Evolutionary conservation across 2,113 vertebrate genomes (phyloP), one percentile per base, ranked within the genome.

Genomic region (Ardeotis arabs): DNA sequence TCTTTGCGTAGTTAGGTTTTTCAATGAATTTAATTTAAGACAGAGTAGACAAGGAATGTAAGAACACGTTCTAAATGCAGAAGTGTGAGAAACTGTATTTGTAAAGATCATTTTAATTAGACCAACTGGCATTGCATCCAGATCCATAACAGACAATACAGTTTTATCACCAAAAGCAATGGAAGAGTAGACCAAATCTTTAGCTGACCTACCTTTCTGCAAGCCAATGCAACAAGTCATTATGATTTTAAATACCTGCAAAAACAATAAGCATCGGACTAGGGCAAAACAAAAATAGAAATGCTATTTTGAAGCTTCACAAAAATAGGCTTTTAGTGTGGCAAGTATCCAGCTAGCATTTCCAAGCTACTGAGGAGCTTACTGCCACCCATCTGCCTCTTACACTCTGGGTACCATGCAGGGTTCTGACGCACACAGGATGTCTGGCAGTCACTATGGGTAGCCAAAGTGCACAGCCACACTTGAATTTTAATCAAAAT

Each of bases 381-480:
- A 47, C 14, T 49, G 76, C 21, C 35, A 22, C 9, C 27, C 47
- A 20, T 64, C 19, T 5, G 1, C 10, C 50, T 35, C 24, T 28
- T 27, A 29, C 0, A 3, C 9, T 58, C 18, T 33, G 63, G 14
- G 25, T 49, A 47, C 19, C 2, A 2, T 0, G 0, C 14, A 37
- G 27, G 10, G 24, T 41, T 60, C 47, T 62, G 60, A 62, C 4
- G 1, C 39, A 5, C 1, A 0, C 0, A 1, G 45, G 6, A 53
- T 21, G 50, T 33, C 35, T 80, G 63, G 44, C 21, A 69, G 17
- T 33, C 28, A 44, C 21, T 27, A 35, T 0, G 3, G 35, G 27
- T 5, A 91, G 20, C 35, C 63, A 19, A 80, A 75, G 13, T 6
- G 4, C 41, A 70, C 9, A 63, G 25, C 6, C 37, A 52, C 8